phyloP scores from a whole-genome alignment of 2,113 vertebrate species.

The Hiodon tergisus region DNA sequence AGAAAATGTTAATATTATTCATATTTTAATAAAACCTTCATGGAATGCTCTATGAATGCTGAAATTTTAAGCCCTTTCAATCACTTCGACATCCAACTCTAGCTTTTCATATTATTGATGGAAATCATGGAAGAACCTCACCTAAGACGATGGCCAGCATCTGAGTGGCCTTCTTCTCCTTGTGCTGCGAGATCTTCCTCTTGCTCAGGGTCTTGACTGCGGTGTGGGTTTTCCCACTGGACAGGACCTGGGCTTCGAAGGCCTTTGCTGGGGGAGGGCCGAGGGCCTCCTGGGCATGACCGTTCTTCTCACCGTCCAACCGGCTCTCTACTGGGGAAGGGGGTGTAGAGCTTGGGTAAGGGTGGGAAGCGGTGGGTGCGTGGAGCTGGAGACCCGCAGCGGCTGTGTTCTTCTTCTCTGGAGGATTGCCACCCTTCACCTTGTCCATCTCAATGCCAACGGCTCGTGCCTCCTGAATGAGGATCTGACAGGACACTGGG shows the following conservation, averaged over 20 bases:
- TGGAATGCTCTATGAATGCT: no score
- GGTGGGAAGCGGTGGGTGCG: conserved; percentile 61
- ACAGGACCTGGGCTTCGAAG: conserved; percentile 87
- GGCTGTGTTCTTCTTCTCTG: conserved; percentile 69
- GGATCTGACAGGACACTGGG: conserved; percentile 49
- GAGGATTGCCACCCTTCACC: conserved; percentile 78
- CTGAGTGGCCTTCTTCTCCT: conserved; percentile 68
- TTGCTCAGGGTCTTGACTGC: conserved; percentile 85
- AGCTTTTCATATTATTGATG: not conserved
- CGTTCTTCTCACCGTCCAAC: conserved; percentile 76
- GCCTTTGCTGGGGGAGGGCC: conserved; percentile 67
- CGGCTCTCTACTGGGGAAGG: conserved; percentile 65
- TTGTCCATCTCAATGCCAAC: conserved; percentile 87
- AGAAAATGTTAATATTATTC: no score
- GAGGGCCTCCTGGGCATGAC: conserved; percentile 64
- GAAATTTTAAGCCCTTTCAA: no score
- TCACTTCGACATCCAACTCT: no score
- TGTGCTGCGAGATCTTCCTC: conserved; percentile 80
- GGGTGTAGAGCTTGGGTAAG: conserved; percentile 65
- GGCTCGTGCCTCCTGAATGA: conserved; percentile 79
- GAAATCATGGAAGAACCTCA: conserved; percentile 37
- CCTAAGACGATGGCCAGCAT: conserved; percentile 69
- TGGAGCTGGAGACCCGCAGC: not conserved
- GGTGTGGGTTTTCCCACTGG: conserved; percentile 86
- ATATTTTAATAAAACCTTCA: no score